Percentiles rank a stretch among this genome's conserved stretches.
phyloP scores from a whole-genome alignment of 2,113 vertebrate species.

The Sterrhoptilus dennistouni region DNA sequence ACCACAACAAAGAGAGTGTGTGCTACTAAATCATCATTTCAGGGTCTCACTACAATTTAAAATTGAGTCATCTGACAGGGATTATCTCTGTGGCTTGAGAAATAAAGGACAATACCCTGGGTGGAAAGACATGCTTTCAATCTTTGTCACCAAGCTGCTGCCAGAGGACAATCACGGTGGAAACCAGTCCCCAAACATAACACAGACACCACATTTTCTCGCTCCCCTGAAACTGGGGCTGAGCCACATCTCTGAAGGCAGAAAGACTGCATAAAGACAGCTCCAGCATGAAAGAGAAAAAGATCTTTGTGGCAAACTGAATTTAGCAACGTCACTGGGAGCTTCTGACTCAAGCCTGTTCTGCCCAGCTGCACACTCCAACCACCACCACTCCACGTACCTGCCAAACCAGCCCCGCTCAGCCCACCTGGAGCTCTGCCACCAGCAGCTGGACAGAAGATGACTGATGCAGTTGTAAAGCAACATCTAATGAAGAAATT shows the following conservation, averaged over 20 bases:
- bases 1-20: background rate
- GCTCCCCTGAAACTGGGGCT: background rate
- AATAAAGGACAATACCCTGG: background rate
- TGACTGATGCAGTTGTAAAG: background rate
- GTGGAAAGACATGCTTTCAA: background rate
- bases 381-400: background rate
- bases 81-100: background rate
- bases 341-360: constrained; percentile 15
- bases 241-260: constrained; percentile 5
- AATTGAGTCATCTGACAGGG: background rate
- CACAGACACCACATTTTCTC: background rate
- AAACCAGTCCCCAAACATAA: background rate
- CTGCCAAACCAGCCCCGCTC: constrained; percentile 25
- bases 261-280: background rate
- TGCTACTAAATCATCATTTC: background rate
- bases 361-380: background rate
- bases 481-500: background rate
- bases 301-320: constrained; percentile 16
- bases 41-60: background rate
- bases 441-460: background rate
- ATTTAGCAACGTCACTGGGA: background rate
- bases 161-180: background rate
- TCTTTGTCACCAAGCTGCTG: background rate
- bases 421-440: constrained; percentile 3
- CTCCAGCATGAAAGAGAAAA: constrained; percentile 5